Evolutionary conservation across 2,888 invertebrate genomes (phyloP), one percentile per base, ranked within the genome.

Genomic region (Ophioninae sp.): DNA sequence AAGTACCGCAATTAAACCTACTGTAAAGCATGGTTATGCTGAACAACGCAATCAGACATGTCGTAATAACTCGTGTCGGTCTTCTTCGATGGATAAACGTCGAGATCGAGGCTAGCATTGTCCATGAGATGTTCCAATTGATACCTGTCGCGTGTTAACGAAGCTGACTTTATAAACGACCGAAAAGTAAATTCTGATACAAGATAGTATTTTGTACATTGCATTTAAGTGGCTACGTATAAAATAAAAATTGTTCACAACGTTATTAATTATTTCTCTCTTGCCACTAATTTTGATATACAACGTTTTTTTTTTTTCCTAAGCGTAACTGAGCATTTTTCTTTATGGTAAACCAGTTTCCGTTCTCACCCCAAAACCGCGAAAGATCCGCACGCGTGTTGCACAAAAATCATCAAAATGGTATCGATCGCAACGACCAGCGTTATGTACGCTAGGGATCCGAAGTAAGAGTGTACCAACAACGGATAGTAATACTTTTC

Each of bases 381-480:
- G 61, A 88, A 87, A 50, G 86, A 65, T 6, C 81, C 86, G 57
- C 88, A 88, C 10, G 86, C 87, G 76, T 88, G 87, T 72, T 86
- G 86, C 13, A 87, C 87, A 20, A 86, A 84, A 10, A 85, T 84
- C 81, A 86, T 84, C 6, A 85, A 75, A 68, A 85, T 86, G 0
- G 86, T 84, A 30, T 88, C 88, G 10, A 83, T 78, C 0, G 87
- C 87, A 17, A 88, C 83, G 64, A 86, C 76, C 1, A 65, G 59
- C 6, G 85, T 86, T 6, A 87, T 84, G 56, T 83, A 88, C 10
- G 84, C 80, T 3, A 85, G 64, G 6, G 86, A 87, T 2, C 85
- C 83, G n/a, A 88, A 64, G n/a, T 88, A 88, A 37, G 85, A 85
- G 39, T 87, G 88, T 62, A 87, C 79, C 21, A 88, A 62, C 1